Evolutionary conservation across 2,888 invertebrate genomes (phyloP), one percentile per base, ranked within the genome.

Genomic region (Bellardia pandia): DNA sequence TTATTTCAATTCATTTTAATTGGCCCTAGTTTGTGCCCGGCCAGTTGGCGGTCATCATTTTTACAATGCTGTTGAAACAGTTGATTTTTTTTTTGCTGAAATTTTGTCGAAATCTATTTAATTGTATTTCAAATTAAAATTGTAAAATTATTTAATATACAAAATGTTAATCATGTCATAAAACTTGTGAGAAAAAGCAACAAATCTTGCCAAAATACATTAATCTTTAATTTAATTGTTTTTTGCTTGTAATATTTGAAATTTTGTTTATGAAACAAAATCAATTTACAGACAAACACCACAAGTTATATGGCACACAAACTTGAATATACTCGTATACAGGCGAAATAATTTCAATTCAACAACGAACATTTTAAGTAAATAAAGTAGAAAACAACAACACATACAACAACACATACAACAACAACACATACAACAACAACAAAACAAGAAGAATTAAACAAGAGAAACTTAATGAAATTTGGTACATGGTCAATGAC

Each of bases 401-500:
- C 23, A 23, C n/a, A n/a, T n/a, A 23, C 23, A 23, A 23, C 23
- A 23, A n/a, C n/a, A n/a, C n/a, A n/a, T n/a, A n/a, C n/a, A 45
- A 33, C 23, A 23, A 23, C 23, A 23, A 23, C 23, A 23, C n/a
- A n/a, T n/a, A 23, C 23, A 23, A 23, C 23, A 23, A n/a, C n/a
- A 45, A 56, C n/a, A 74, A 60, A 58, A 45, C 33, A 45, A 11
- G 13, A 33, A 69, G 56, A 68, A 56, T 66, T 62, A 33, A 66
- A 66, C n/a, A n/a, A 53, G 56, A 62, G 48, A 68, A 74, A 72
- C 64, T 78, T 60, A 68, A 74, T 80, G 42, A 86, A 82, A 86
- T 82, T 85, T 81, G 75, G 68, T 87, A 81, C 85, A 87, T 78
- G 77, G 85, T 66, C 87, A 85, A 71, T 87, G 87, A 87, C 87